phyloP scores from a whole-genome alignment of 2,888 invertebrate species.

The Cheilosia impressa region DNA sequence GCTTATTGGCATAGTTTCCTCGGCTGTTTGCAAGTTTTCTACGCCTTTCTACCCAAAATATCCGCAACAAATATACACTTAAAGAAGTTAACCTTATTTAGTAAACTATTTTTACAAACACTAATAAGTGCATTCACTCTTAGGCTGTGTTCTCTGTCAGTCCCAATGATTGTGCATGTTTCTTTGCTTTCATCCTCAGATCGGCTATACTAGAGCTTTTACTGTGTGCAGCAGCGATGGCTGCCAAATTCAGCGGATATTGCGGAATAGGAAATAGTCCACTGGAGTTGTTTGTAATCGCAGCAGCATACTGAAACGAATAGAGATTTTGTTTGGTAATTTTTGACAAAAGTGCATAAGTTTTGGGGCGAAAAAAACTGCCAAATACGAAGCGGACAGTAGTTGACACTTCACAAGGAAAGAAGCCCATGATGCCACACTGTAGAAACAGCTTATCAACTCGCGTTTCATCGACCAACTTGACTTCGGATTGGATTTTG shows the following conservation, averaged over 20 bases:
- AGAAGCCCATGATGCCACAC: no score
- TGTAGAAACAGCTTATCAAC: no score
- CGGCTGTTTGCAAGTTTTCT: no score
- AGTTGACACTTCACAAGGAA: not conserved
- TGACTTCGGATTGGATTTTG: no score
- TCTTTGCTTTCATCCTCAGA: constrained; percentile 95
- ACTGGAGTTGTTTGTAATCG: constrained; percentile 84
- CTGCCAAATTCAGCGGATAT: constrained; percentile 90
- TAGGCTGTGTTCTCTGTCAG: constrained; percentile 79
- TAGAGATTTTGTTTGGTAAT: not conserved
- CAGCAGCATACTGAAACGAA: constrained; percentile 85
- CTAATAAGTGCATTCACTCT: not conserved
- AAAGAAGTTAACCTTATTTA: constrained; percentile 8
- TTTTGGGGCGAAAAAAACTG: no score
- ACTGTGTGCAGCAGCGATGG: constrained; percentile 91
- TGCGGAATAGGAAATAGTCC: constrained; percentile 87
- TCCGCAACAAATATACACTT: constrained; percentile 33
- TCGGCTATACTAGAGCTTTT: constrained; percentile 97
- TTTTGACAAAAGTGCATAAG: no score
- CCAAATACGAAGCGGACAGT: not conserved
- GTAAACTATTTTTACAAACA: constrained; percentile 12
- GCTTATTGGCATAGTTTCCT: not conserved
- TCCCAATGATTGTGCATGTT: constrained; percentile 94
- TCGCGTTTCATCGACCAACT: no score
- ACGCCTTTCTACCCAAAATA: not conserved